These are phyloP conservation scores for Melanostoma mellinum DNA, from an alignment of 2,888 invertebrate species.

Conservation along the genomic window DNA sequence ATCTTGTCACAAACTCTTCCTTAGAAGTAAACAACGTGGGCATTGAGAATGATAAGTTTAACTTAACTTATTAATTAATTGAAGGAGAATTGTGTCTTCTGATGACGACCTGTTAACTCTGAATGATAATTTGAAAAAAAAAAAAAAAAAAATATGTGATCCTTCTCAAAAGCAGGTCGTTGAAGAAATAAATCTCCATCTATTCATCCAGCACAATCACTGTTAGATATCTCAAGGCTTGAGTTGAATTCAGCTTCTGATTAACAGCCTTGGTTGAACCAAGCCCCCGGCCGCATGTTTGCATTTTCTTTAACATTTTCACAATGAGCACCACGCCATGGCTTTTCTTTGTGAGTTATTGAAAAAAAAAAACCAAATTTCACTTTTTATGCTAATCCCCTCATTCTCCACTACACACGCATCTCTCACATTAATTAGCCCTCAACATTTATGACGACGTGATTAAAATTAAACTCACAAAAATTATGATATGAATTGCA, in stretches of 20 bases:
- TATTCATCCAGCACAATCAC: too few species aligned
- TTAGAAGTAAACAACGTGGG: too few species aligned
- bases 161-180: too few species aligned
- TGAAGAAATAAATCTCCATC: too few species aligned
- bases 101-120: too few species aligned
- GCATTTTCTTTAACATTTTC: constrained; percentile 19
- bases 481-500: constrained; percentile 29
- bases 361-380: neutral
- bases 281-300: neutral
- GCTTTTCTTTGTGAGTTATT: neutral
- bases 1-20: too few species aligned
- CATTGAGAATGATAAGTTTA: too few species aligned
- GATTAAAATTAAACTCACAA: constrained; percentile 28
- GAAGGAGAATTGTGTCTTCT: too few species aligned
- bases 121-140: too few species aligned
- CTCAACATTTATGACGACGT: constrained; percentile 22
- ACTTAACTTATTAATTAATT: too few species aligned
- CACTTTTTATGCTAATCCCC: constrained; percentile 19
- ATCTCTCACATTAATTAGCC: constrained; percentile 39
- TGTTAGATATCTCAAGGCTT: neutral
- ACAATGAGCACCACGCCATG: neutral
- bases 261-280: neutral
- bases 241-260: constrained; percentile 16
- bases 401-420: constrained; percentile 21
- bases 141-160: too few species aligned